Percentiles rank a stretch among this genome's conserved stretches.
phyloP scores from a whole-genome alignment of 2,888 invertebrate genomes.

The Calameuta filiformis region DNA sequence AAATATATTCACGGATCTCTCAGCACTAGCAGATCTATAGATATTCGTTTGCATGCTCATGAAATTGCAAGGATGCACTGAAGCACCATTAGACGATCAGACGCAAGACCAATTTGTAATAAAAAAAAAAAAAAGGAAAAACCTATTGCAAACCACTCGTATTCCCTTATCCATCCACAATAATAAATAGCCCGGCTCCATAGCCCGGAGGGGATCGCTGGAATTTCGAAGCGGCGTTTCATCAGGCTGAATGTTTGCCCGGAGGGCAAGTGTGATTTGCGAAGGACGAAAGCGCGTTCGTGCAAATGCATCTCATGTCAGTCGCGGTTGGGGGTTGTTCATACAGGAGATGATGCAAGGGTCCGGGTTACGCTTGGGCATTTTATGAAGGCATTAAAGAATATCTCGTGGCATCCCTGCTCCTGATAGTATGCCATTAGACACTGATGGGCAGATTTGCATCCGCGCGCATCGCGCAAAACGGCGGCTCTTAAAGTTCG shows the following conservation, averaged over 20 bases:
- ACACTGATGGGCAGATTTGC: neutral
- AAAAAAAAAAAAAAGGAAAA: neutral
- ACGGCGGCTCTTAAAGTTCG: constrained; percentile 1
- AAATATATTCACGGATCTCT: neutral
- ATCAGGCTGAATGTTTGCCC: constrained; percentile 51
- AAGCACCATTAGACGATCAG: neutral
- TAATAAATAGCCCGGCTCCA: neutral
- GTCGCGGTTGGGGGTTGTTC: neutral
- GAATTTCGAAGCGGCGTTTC: constrained; percentile 43
- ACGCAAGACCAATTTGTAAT: neutral
- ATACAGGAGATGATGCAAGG: neutral
- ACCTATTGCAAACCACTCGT: neutral
- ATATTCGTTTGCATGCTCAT: neutral
- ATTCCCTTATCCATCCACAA: neutral
- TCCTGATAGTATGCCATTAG: constrained; percentile 25
- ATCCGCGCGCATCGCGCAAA: neutral
- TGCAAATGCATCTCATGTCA: neutral
- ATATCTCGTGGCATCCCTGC: constrained; percentile 34
- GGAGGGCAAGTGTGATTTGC: constrained; percentile 24
- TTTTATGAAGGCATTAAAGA: constrained; percentile 48
- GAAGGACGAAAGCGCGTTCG: neutral
- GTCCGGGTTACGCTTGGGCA: constrained; percentile 33
- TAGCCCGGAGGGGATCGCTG: constrained; percentile 14
- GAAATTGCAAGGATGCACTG: neutral
- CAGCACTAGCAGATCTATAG: neutral